Conservation (phyloP, 30 jellyfish, hydroid and myxozoan species). For the Turritopsis dohrnii region DNA sequence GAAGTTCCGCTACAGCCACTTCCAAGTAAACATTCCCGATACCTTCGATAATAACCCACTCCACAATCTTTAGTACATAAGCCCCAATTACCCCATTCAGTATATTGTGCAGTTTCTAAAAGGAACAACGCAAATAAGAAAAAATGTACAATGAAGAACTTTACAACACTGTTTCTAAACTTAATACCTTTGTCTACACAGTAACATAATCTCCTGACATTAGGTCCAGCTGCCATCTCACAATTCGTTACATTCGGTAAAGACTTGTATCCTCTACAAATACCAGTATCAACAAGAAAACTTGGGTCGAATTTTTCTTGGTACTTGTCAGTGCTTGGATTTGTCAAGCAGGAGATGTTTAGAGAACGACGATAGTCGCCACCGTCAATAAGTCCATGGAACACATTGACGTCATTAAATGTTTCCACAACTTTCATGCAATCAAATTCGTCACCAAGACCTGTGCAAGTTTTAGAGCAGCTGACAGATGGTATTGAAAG, state of each 20-base stretch:
- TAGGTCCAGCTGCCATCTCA: background rate
- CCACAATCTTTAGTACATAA: conserved; percentile 14
- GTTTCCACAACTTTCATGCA: conserved; percentile 15
- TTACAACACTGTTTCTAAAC: no score
- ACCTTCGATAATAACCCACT: background rate
- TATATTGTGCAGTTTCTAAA: conserved; percentile 6
- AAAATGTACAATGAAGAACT: no score
- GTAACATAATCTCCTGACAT: background rate
- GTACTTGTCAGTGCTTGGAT: background rate
- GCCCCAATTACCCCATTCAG: conserved; percentile 19
- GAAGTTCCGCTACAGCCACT: background rate
- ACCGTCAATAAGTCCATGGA: background rate
- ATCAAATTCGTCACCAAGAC: background rate
- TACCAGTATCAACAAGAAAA: background rate
- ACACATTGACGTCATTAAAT: background rate
- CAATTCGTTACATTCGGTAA: background rate
- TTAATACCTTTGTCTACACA: conserved; percentile 10
- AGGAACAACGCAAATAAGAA: background rate
- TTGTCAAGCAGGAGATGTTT: background rate
- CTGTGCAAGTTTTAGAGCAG: conserved; percentile 12
- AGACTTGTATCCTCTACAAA: background rate
- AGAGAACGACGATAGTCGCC: background rate
- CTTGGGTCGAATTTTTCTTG: background rate
- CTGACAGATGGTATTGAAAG: conserved; percentile 7
- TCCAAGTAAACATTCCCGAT: background rate